Evolutionary conservation across 2,797 vertebrate species (phyloP), one percentile per base, ranked within the genome.

Genomic region (Mus minutoides): DNA sequence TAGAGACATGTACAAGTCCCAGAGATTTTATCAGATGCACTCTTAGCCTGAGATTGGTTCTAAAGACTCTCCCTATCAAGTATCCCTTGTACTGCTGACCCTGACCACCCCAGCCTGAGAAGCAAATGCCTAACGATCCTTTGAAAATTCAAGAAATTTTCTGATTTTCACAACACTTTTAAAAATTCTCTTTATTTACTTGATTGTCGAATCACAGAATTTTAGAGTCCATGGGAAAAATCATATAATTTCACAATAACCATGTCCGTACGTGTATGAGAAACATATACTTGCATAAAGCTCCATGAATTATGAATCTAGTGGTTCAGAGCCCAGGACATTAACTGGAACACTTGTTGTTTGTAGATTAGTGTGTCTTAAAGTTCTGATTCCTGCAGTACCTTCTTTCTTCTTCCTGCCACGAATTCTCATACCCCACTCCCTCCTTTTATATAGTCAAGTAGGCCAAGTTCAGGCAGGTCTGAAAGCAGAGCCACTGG

Each of bases 221-320:
- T 91, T 90, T 75, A 89, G n/a, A 10, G 17, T 92, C 19, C 24
- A 6, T 37, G 8, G 24, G 79, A 12, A 6, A 6, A 86, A 76
- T 4, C 24, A 77, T 46, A 95, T 34, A 95, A 96, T 78, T 88
- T 90, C 43, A 78, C 6, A 69, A 16, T 56, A 88, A 46, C 29
- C 56, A 6, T 1, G 16, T 75, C 13, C 21, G 69, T 92, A 22
- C 58, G 17, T 87, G 64, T 21, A 19, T 64, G 37, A 94, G 60
- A 94, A 56, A 75, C 19, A 69, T 34, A 49, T 17, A 31, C 9
- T 90, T 67, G 24, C 13, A 14, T 34, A 11, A 6, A 1, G 14
- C 0, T 16, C 80, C 85, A 29, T 60, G 52, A 90, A 84, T 79
- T 67, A n/a, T 88, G 69, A 40, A 78, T 94, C 43, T 71, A 46